phyloP scores from a whole-genome alignment of 2,888 invertebrate genomes.

The Tetropium fuscum region DNA sequence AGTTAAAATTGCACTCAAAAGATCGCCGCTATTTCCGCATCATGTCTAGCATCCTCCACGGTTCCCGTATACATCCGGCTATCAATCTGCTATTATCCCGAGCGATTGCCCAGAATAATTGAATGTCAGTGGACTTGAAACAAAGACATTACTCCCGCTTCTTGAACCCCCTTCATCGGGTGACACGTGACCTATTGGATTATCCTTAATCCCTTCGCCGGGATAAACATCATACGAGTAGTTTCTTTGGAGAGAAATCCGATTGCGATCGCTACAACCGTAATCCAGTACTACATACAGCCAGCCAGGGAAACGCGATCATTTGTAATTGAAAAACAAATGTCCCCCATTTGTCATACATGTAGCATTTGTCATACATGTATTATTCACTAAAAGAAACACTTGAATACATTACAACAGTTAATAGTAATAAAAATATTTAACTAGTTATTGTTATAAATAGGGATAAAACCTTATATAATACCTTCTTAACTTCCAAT shows the following conservation, averaged over 20 bases:
- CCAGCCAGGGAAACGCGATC: too few relatives aligned
- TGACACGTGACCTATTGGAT: constrained; percentile 62
- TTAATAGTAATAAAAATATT: too few relatives aligned
- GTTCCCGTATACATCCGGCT: constrained; percentile 38
- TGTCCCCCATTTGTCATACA: too few relatives aligned
- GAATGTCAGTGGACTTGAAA: constrained; percentile 66
- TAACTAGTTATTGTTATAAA: too few relatives aligned
- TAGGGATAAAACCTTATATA: too few relatives aligned
- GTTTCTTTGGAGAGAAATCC: constrained; percentile 14
- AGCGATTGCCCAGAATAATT: constrained; percentile 67
- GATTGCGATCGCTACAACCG: not conserved
- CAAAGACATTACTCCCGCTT: constrained; percentile 65
- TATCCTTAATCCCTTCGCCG: constrained; percentile 49
- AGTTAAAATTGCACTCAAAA: not conserved
- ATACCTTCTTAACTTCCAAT: too few relatives aligned
- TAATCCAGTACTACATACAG: too few relatives aligned
- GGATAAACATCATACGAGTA: constrained; percentile 8
- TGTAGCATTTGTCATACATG: too few relatives aligned
- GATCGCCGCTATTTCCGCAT: not conserved
- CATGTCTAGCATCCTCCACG: constrained; percentile 7
- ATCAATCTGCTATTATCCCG: constrained; percentile 65
- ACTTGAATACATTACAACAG: too few relatives aligned
- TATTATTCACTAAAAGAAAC: too few relatives aligned
- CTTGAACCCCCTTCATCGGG: constrained; percentile 57
- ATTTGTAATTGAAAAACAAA: too few relatives aligned